These are phyloP conservation scores for Ochropleura leucogaster DNA, from an alignment of 2,888 invertebrate genomes.

Conservation along the genomic window DNA sequence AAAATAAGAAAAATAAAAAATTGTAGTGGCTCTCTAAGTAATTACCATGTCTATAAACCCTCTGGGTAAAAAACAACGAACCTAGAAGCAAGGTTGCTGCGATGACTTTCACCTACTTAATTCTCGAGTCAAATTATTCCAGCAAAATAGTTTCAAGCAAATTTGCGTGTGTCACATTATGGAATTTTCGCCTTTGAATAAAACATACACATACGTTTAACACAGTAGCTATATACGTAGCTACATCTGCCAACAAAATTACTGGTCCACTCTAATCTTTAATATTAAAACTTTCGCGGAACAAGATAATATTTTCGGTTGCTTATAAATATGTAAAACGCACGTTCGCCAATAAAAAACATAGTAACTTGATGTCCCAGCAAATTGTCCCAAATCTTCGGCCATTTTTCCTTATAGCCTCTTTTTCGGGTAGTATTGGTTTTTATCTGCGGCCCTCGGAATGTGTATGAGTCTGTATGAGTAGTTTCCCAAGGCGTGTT, in stretches of 20 bases:
- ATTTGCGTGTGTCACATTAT: constrained; percentile 24
- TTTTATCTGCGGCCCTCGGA: constrained; percentile 50
- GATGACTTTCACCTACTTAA: constrained; percentile 6
- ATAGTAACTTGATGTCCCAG: constrained; percentile 62
- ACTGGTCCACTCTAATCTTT: constrained; percentile 45
- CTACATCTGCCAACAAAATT: constrained; percentile 35
- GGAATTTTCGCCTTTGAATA: constrained; percentile 43
- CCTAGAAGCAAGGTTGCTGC: not conserved
- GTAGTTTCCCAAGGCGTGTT: constrained; percentile 49
- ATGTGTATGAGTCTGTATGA: constrained; percentile 44
- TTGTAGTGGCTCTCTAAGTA: not conserved
- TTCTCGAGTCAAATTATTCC: constrained; percentile 15
- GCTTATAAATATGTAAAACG: constrained; percentile 67
- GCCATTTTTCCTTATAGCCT: constrained; percentile 61
- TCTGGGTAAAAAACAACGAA: not conserved
- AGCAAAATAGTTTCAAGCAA: constrained; percentile 18
- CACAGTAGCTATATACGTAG: constrained; percentile 12
- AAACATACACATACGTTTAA: constrained; percentile 42
- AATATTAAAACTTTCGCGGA: constrained; percentile 60
- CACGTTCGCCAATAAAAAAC: constrained; percentile 61
- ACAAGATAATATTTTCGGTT: constrained; percentile 50
- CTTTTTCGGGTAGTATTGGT: constrained; percentile 50
- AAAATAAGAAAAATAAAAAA: not conserved
- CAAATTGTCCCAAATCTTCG: constrained; percentile 62
- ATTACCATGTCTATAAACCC: not conserved